Evolutionary conservation across 2,113 vertebrate species (phyloP).

Genomic region (Mus spicilegus): DNA sequence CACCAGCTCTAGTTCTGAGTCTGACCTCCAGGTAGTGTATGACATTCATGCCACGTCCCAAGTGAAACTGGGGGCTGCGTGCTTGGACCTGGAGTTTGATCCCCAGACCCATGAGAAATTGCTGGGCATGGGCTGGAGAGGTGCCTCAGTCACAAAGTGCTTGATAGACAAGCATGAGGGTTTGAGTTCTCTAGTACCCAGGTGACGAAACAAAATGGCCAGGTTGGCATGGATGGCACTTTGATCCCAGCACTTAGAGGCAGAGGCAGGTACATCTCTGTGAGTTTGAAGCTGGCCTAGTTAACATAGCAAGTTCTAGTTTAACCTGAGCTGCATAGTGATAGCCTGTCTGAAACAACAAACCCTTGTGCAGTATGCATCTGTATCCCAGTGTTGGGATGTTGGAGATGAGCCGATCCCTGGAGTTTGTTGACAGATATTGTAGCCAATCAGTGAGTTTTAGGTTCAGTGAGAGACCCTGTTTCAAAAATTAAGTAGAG

Average conservation of each 20-base stretch:
- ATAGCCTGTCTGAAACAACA: no score
- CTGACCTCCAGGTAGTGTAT: conserved; percentile 81
- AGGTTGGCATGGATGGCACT: background rate
- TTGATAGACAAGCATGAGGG: background rate
- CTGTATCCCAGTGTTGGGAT: background rate
- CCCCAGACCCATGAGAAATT: background rate
- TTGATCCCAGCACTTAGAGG: background rate
- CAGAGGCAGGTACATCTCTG: background rate
- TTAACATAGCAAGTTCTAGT: background rate
- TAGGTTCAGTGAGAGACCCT: background rate
- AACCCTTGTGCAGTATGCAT: background rate
- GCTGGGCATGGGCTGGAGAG: background rate
- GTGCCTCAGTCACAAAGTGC: background rate
- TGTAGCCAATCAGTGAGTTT: background rate
- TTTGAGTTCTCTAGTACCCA: background rate
- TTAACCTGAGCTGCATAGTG: background rate
- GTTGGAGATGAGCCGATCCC: background rate
- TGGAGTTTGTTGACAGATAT: background rate
- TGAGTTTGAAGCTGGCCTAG: background rate
- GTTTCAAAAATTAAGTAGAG: background rate
- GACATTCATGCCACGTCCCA: background rate
- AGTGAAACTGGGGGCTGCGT: background rate
- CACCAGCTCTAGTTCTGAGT: conserved; percentile 85
- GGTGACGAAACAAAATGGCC: background rate
- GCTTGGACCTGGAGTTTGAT: background rate